Evolutionary conservation across 2,113 vertebrate genomes (phyloP).

Genomic region (Corythornis vintsioides): DNA sequence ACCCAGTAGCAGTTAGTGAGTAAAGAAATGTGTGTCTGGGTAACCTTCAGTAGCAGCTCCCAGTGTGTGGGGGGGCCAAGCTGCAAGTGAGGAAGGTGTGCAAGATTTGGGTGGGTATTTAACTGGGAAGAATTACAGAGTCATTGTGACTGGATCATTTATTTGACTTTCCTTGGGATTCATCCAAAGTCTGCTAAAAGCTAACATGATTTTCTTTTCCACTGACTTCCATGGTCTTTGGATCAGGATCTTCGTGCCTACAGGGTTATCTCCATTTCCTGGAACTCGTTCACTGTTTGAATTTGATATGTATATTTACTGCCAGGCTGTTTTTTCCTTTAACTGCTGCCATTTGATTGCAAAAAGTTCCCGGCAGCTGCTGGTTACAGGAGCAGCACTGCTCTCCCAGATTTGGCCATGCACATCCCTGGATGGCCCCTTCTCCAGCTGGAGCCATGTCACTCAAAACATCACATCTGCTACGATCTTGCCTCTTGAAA

Average conservation of each 20-base stretch:
- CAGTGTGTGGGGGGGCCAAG: background rate
- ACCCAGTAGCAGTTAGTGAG: background rate
- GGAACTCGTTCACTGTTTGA: slow-evolving; percentile 48
- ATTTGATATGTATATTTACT: slow-evolving; percentile 51
- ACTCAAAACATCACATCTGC: background rate
- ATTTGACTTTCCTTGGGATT: slow-evolving; percentile 10
- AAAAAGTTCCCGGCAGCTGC: background rate
- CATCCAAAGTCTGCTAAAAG: background rate
- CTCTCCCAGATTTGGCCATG: background rate
- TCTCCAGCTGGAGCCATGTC: background rate
- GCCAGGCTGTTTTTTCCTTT: slow-evolving; percentile 17
- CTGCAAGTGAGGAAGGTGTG: background rate
- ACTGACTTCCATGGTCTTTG: slow-evolving; percentile 1
- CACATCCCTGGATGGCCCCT: background rate
- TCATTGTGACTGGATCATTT: background rate
- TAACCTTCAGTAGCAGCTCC: background rate
- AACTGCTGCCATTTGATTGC: background rate
- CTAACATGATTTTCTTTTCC: slow-evolving; percentile 24
- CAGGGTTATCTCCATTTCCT: slow-evolving; percentile 56
- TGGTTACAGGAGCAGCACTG: background rate
- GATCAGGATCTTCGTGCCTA: slow-evolving; percentile 36
- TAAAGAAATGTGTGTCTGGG: background rate
- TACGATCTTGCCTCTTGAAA: background rate
- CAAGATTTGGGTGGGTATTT: background rate
- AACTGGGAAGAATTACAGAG: background rate